Evolutionary conservation across 2,113 vertebrate genomes (phyloP), one percentile per base, ranked within the genome.

Genomic region (Tychaedon coryphoeus): DNA sequence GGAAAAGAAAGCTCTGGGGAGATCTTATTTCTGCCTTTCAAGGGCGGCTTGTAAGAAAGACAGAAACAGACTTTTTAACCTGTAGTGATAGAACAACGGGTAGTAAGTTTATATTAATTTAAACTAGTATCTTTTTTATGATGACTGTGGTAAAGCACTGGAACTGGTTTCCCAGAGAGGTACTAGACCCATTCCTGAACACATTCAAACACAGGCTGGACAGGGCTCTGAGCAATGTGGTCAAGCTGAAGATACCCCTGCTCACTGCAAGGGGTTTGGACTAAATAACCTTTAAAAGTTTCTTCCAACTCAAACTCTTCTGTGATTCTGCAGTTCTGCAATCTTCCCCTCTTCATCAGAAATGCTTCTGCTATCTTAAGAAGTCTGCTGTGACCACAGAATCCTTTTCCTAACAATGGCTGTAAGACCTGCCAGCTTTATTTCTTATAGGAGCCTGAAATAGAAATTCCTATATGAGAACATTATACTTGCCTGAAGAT

Each of bases 161-260:
- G 12, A 7, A 10, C 5, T 16, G 2, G 10, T 64, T 83, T 48
- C 29, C 33, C 29, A 51, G 43, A 34, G 43, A 64, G 2, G 17
- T 34, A 5, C 19, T 29, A 13, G 26, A 36, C 16, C 9, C 26
- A 10, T 26, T 22, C 12, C 53, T 69, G 43, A n/a, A 18, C 28
- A 48, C 1, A 9, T 29, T 64, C 25, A 50, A 36, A 29, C 17
- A 7, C 8, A 50, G 11, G 12, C 2, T 80, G 42, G 24, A 53
- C 0, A 1, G 29, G 10, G 6, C 16, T 84, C 29, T 56, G 33
- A 33, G 24, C 31, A 54, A 34, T 8, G 16, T 8, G 17, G 38
- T 19, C 6, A 34, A 24, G 20, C 48, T 60, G 56, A 54, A 67
- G 8, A 26, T 48, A 23, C 15, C 5, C 24, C 36, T 74, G 24